phyloP scores from a whole-genome alignment of 1,140 invertebrate species.

The Agrypnia vestita region DNA sequence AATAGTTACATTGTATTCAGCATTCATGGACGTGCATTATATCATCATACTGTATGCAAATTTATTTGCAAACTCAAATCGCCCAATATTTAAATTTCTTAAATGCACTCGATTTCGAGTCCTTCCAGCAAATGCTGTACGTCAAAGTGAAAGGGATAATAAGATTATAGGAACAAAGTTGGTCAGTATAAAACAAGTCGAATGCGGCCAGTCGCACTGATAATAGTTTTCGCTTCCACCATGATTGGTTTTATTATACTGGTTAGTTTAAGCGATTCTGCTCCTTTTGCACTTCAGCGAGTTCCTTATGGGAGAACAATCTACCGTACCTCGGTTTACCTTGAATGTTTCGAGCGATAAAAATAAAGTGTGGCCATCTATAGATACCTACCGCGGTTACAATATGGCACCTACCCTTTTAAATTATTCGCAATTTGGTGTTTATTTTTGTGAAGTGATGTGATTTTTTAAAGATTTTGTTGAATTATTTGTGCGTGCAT shows the following conservation, averaged over 20 bases:
- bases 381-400: not conserved
- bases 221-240: conserved; percentile 60
- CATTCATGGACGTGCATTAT: no score
- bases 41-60: no score
- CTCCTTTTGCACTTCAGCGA: not conserved
- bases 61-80: not conserved
- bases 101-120: conserved; percentile 28
- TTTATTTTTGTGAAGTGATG: not conserved
- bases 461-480: no score
- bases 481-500: no score
- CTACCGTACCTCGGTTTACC: not conserved
- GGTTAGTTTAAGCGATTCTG: conserved; percentile 52
- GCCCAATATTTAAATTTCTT: conserved; percentile 18
- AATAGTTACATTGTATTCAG: no score
- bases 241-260: conserved; percentile 61
- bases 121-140: conserved; percentile 56
- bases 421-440: not conserved
- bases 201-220: conserved; percentile 52
- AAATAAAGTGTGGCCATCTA: not conserved
- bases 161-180: conserved; percentile 58
- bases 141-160: conserved; percentile 62
- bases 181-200: conserved; percentile 61
- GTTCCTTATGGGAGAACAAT: conserved; percentile 13
- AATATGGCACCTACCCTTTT: not conserved
- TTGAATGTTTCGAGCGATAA: conserved; percentile 1